phyloP scores from a whole-genome alignment of 2,888 invertebrate genomes.

The Lasioglossum leucozonium region DNA sequence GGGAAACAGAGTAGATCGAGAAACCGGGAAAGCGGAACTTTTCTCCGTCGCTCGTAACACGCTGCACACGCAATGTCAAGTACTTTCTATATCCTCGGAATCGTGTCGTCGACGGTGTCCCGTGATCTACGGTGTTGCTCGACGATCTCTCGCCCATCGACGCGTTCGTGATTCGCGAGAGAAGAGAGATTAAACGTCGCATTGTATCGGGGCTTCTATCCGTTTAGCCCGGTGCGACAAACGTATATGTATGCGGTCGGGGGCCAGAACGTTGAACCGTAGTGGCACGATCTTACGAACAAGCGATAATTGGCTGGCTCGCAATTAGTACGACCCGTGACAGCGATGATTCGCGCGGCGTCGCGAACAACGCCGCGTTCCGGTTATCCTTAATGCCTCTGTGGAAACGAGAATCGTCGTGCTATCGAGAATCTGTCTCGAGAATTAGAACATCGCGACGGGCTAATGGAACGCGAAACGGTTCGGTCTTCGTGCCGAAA shows the following conservation, averaged over 20 bases:
- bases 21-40: conserved; percentile 53
- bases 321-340: conserved; percentile 46
- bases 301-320: conserved; percentile 50
- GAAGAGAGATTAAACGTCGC: not conserved
- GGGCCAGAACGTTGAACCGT: conserved; percentile 33
- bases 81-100: conserved; percentile 48
- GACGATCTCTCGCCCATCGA: not conserved
- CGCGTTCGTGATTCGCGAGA: not conserved
- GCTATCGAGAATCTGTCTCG: conserved; percentile 4
- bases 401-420: not conserved
- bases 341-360: conserved; percentile 20
- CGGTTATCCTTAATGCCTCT: conserved; percentile 2
- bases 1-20: conserved; percentile 49
- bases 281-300: conserved; percentile 44
- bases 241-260: too few relatives aligned
- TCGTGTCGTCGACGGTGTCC: conserved; percentile 7
- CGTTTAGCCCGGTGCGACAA: not conserved
- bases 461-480: not conserved
- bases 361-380: conserved; percentile 9
- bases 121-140: not conserved
- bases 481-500: not conserved
- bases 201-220: not conserved
- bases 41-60: conserved; percentile 29
- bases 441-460: conserved; percentile 1
- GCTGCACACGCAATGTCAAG: conserved; percentile 40